Conservation (phyloP, 2,113 vertebrate genomes). For the Peromyscus maniculatus region DNA sequence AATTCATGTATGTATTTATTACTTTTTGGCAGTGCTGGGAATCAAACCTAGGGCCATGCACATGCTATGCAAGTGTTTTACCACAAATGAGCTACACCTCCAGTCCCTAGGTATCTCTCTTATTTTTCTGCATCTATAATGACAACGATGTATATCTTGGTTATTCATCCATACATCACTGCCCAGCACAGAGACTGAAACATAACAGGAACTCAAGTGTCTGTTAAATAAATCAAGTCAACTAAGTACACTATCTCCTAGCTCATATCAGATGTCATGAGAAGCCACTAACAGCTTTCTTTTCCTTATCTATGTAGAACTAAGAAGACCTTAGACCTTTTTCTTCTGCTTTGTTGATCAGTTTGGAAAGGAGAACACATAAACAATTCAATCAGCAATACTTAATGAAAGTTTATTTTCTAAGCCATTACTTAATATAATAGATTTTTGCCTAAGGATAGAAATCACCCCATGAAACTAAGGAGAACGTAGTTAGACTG, state of each 20-base stretch:
- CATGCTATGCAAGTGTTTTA: not conserved
- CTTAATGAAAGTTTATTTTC: constrained; percentile 5
- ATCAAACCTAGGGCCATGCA: not conserved
- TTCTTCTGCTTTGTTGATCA: not conserved
- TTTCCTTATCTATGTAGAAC: not conserved
- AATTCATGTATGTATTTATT: not conserved
- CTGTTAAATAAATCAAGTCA: not conserved
- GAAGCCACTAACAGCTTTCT: constrained; percentile 36
- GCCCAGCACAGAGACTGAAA: not conserved
- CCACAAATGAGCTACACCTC: not conserved
- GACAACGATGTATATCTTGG: not conserved
- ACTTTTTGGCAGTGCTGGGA: not conserved
- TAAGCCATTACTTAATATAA: not conserved
- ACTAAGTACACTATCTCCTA: not conserved
- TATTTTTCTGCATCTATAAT: not conserved
- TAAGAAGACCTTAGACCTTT: not conserved
- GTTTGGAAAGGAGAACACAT: not conserved
- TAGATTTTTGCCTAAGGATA: not conserved
- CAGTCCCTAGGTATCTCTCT: not conserved
- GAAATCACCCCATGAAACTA: not conserved
- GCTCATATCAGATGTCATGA: not conserved
- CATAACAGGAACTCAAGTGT: not conserved
- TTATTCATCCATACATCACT: not conserved
- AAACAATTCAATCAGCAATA: not conserved
- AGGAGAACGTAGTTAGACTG: not conserved